Evolutionary conservation across 2,113 vertebrate genomes (phyloP).

Genomic region (Labeo rohita): DNA sequence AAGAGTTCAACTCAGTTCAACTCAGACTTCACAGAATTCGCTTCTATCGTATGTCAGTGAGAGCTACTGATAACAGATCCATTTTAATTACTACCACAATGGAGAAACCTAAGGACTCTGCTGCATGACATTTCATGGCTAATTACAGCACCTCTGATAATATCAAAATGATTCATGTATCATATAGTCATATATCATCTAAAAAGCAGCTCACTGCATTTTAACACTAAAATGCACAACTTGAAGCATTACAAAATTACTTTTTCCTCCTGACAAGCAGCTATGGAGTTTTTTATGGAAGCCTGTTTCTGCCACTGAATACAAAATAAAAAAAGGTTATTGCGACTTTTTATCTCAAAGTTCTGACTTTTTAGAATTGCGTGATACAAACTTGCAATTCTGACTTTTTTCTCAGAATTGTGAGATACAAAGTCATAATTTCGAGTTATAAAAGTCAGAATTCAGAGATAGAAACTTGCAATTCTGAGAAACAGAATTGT

Average conservation of each 20-base stretch:
- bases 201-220: neutral
- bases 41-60: neutral
- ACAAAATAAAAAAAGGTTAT: too few species aligned
- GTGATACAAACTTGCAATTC: too few species aligned
- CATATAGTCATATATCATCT: neutral
- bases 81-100: neutral
- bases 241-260: neutral
- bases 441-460: too few species aligned
- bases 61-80: neutral
- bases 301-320: too few species aligned
- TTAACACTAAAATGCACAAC: neutral
- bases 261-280: too few species aligned
- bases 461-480: too few species aligned
- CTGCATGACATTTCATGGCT: neutral
- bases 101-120: neutral
- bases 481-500: too few species aligned
- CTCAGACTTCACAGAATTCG: neutral
- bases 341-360: too few species aligned
- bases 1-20: neutral
- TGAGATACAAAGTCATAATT: too few species aligned
- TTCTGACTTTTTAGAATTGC: too few species aligned
- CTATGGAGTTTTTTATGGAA: too few species aligned
- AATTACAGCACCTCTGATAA: neutral
- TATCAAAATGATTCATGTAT: neutral
- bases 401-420: too few species aligned